These are phyloP conservation scores for Mus minutoides DNA, from an alignment of 2,797 vertebrate genomes.

Conservation along the genomic window DNA sequence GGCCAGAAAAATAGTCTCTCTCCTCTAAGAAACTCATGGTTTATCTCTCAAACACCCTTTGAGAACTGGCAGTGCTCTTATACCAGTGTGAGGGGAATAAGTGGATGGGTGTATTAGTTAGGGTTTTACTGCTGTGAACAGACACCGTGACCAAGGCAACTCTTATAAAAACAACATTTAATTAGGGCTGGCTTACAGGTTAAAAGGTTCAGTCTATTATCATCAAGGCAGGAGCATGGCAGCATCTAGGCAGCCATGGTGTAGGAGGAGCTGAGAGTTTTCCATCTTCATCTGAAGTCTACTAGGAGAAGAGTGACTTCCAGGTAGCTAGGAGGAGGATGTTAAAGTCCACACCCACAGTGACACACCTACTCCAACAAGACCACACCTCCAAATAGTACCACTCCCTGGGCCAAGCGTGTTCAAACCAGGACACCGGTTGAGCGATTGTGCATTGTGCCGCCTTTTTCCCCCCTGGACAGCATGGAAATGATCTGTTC, in stretches of 20 bases:
- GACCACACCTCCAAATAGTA: background rate
- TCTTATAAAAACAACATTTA: background rate
- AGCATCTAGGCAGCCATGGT: background rate
- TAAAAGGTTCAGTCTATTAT: background rate
- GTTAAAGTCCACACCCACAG: background rate
- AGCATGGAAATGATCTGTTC: background rate
- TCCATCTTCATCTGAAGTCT: background rate
- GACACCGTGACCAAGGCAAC: background rate
- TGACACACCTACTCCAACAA: background rate
- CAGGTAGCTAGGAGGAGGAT: background rate
- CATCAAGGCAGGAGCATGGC: background rate
- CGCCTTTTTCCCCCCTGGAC: background rate
- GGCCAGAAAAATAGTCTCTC: background rate
- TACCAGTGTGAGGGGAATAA: background rate
- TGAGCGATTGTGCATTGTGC: accelerated
- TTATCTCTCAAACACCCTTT: background rate
- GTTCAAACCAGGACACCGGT: background rate
- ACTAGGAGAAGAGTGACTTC: background rate
- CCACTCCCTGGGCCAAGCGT: background rate
- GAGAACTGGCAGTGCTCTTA: background rate
- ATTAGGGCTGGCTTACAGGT: background rate
- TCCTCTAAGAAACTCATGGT: background rate
- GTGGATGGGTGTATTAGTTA: background rate
- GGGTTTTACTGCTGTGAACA: background rate
- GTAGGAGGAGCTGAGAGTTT: background rate